phyloP scores from a whole-genome alignment of 2,888 invertebrate genomes.

The Dioctria linearis region DNA sequence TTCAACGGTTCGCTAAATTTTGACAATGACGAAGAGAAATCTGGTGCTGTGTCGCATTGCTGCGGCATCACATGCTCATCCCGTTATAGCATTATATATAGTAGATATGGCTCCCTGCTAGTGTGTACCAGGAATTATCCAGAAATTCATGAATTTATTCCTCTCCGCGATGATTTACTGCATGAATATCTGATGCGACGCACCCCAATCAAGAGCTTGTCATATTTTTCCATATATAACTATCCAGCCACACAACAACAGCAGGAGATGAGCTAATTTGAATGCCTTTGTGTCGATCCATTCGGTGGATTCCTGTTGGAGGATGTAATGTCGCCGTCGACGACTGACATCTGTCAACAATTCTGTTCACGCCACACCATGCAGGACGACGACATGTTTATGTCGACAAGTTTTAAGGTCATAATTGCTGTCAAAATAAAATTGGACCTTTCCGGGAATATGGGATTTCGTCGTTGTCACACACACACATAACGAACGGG shows the following conservation, averaged over 20 bases:
- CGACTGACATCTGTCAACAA: slow-evolving; percentile 53
- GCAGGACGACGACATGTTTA: slow-evolving; percentile 3
- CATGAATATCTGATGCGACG: slow-evolving; percentile 47
- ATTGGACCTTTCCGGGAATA: background rate
- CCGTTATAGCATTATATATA: too few relatives aligned
- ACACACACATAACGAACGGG: background rate
- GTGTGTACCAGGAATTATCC: slow-evolving; percentile 37
- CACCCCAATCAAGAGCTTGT: slow-evolving; percentile 41
- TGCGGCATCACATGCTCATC: background rate
- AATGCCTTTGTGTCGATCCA: slow-evolving; percentile 17
- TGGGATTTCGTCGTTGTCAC: background rate
- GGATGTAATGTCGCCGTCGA: slow-evolving; percentile 6
- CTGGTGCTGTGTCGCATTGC: background rate
- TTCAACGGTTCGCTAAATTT: slow-evolving; percentile 46
- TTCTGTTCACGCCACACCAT: background rate
- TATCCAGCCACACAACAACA: slow-evolving; percentile 1
- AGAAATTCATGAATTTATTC: slow-evolving; percentile 28
- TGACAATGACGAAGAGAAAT: slow-evolving; percentile 30
- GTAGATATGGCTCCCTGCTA: too few relatives aligned
- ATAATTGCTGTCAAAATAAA: slow-evolving; percentile 55
- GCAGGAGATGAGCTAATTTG: background rate
- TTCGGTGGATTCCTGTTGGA: background rate
- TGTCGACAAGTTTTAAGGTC: slow-evolving; percentile 44
- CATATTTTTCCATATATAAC: slow-evolving; percentile 36
- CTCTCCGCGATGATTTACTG: slow-evolving; percentile 34